phyloP scores from a whole-genome alignment of 64 coral and sea anemone species.

The Exaiptasia diaphana region DNA sequence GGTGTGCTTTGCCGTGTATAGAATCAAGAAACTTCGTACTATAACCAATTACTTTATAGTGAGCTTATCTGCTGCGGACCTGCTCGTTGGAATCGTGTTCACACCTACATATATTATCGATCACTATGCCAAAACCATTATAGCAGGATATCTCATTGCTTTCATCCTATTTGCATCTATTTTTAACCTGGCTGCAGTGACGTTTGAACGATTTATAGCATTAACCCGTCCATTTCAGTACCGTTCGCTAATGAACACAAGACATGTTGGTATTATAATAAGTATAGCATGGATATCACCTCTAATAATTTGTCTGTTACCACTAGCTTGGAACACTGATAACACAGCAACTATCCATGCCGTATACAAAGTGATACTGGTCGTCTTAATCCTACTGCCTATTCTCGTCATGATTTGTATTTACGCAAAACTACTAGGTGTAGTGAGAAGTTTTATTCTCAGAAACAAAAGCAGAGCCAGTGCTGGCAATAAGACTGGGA shows the following conservation, averaged over 20 bases:
- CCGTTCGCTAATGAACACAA: conserved; percentile 35
- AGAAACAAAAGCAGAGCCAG: conserved; percentile 29
- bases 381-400: conserved; percentile 59
- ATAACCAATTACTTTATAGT: conserved; percentile 60
- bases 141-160: conserved; percentile 61
- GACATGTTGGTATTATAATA: conserved; percentile 22
- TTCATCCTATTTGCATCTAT: conserved; percentile 71
- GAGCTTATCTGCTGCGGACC: conserved; percentile 54
- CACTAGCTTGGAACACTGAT: conserved; percentile 67
- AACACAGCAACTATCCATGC: conserved; percentile 14
- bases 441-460: conserved; percentile 48
- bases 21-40: conserved; percentile 59
- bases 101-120: conserved; percentile 57
- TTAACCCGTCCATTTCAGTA: conserved; percentile 71
- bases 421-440: conserved; percentile 39
- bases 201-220: conserved; percentile 71
- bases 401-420: conserved; percentile 59
- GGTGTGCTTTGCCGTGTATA: conserved; percentile 60
- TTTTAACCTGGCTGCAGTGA: conserved; percentile 72
- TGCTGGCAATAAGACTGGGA: conserved; percentile 32
- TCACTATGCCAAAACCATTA: conserved; percentile 40
- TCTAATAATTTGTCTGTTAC: conserved; percentile 41
- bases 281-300: conserved; percentile 46
- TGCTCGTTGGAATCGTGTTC: conserved; percentile 49
- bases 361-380: conserved; percentile 39